Evolutionary conservation across 2,113 vertebrate species (phyloP), one percentile per base, ranked within the genome.

Genomic region (Embiotoca jacksoni): DNA sequence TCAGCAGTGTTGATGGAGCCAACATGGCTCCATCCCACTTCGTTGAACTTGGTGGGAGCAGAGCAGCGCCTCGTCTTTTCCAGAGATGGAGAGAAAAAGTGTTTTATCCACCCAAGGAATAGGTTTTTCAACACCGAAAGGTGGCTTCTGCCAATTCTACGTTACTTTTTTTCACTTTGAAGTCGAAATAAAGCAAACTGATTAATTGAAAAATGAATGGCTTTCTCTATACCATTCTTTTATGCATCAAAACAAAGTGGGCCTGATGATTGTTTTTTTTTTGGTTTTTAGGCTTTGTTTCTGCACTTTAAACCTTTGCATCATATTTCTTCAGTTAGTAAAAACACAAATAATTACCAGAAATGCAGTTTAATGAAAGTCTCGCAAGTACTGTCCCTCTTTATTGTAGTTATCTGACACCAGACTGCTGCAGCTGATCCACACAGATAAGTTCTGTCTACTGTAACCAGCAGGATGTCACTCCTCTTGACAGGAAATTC

Each of bases 1-100:
- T 64, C 36, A 5, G 35, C 3, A 0, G 33, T 41, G 39, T 71
- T 55, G 65, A 58, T 78, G 64, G 35, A 58, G 52, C 67, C 47
- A 0, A 44, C 68, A 46, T 30, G 71, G 75, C 64, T 83, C 5
- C 79, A 63, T 62, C 84, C 87, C 59, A 88, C 83, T 80, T 79
- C 58, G 66, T 63, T 81, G 84, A 89, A 87, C 75, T 83, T 49
- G 7, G 81, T 89, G 73, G 81, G 81, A 73, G 81, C 54, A 15
- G 31, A 66, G 61, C 70, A 61, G 31, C 7, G 53, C 36, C 67
- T 81, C 33, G 15, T 23, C 37, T 72, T 49, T 67, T 49, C 9
- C 33, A 80, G 30, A 69, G 30, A 53, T 16, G 36, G n/a, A 37
- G n/a, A 54, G 23, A 41, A 31, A 37, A 33, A 54, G 36, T 44